Conservation (phyloP, 23 tunicate genomes). For the Halocynthia aurantium region DNA sequence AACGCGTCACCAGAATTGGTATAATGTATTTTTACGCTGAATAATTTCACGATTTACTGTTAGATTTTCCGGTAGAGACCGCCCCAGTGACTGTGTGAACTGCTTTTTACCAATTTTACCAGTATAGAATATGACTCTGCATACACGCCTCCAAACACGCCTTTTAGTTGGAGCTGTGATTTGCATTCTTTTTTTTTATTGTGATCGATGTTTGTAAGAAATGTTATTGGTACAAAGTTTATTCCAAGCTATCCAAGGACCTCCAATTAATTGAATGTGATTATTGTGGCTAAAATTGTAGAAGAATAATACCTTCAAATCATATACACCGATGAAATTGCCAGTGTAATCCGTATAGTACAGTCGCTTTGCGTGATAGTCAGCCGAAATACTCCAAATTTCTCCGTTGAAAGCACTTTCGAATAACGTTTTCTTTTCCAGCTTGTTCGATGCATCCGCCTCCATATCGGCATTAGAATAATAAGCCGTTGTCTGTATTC, state of each 20-base stretch:
- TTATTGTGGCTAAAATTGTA: no score
- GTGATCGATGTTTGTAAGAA: no score
- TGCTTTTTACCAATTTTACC: not conserved
- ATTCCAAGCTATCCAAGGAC: not conserved
- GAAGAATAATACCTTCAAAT: constrained; percentile 22
- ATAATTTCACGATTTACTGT: not conserved
- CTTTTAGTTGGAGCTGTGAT: no score
- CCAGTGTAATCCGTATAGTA: constrained; percentile 37
- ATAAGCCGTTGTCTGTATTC: no score
- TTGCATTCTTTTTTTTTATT: no score
- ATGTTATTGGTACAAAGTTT: not conserved
- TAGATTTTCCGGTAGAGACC: not conserved
- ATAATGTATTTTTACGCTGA: not conserved
- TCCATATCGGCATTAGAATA: no score
- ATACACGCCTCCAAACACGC: no score
- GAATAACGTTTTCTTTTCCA: not conserved
- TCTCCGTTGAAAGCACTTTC: constrained; percentile 8
- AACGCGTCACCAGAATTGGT: no score
- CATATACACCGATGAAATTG: constrained; percentile 33
- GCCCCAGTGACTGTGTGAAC: no score
- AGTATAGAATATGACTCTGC: not conserved
- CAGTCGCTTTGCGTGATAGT: constrained; percentile 27
- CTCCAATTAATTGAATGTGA: not conserved
- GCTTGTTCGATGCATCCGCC: not conserved
- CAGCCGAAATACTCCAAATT: constrained; percentile 42